Base-by-base conservation (phyloP, 2,797 vertebrate species). In the Argya squamiceps region DNA sequence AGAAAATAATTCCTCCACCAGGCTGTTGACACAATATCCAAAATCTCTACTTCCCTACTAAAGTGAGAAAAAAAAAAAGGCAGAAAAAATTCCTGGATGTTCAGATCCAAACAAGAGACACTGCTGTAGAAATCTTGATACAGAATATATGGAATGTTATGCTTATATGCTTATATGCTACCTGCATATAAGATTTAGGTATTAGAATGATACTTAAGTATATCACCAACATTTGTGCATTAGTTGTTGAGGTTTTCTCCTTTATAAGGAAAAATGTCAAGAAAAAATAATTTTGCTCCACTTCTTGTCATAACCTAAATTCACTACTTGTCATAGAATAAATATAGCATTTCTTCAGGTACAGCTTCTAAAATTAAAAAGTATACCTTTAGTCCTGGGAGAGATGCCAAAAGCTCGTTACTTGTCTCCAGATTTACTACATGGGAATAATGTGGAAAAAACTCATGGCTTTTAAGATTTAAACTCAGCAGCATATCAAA, bases 401-500 rank as follows among this genome's bases (percentile, higher is more conserved):
- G 90, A 93, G 70, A 88, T 73, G 96, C 97, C 96, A 96, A 77
- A 77, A 85, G 91, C 94, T 97, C 89, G 69, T 97, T 97, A 97
- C 94, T 96, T 97, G 94, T 97, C 94, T 96, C 88, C 91, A 97
- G 95, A 97, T 96, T 96, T 96, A 96, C 94, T 96, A 84, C 92
- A 96, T 60, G 90, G 95, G 94, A 97, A 97, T 97, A 93, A 94
- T 96, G 97, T 95, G 94, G 96, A 96, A 97, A 97, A 97, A 94
- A 93, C 89, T 95, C 96, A 91, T 20, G 80, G 95, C 95, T 96
- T 97, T 97, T 94, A 95, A 88, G 97, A 92, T 97, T 97, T 97
- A 96, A 97, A 97, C 97, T 97, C 96, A 97, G 92, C 95, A 97
- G 97, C 96, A 96, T 88, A 96, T 97, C 95, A 97, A 98, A 98